These are phyloP conservation scores for Aphodius sticticus DNA, from an alignment of 2,888 invertebrate genomes.

Conservation along the genomic window DNA sequence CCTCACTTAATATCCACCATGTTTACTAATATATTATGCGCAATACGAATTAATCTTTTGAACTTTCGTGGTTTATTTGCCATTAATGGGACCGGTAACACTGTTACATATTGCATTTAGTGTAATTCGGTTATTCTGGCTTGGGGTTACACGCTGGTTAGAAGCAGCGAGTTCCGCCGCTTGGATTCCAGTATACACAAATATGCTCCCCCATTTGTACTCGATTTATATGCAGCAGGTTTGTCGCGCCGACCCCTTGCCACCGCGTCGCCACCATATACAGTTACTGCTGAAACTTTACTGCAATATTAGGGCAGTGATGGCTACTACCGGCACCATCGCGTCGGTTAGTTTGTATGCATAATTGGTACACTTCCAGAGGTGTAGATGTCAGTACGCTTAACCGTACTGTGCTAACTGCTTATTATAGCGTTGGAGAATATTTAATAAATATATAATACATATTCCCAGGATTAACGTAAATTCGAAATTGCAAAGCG, in stretches of 20 bases:
- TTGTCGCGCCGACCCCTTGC: not conserved
- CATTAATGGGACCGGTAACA: not conserved
- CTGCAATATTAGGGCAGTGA: not conserved
- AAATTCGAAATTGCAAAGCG: no score
- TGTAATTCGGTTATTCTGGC: not conserved
- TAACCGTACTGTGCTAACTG: not conserved
- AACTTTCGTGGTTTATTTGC: not conserved
- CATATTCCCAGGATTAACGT: no score
- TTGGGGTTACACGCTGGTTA: not conserved
- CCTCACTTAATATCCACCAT: not conserved
- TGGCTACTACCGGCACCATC: not conserved
- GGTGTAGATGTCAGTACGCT: not conserved
- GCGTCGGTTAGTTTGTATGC: not conserved
- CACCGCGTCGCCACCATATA: not conserved
- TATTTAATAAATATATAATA: no score
- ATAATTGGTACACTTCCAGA: not conserved
- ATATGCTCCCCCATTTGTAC: not conserved
- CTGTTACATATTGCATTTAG: not conserved
- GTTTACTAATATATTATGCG: not conserved
- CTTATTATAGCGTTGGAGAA: no score
- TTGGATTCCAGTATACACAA: not conserved
- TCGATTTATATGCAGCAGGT: slow-evolving; percentile 4
- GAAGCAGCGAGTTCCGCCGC: not conserved
- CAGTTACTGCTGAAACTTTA: not conserved
- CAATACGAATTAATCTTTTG: not conserved